phyloP scores from a whole-genome alignment of 1,140 invertebrate genomes.

The Portunus trituberculatus region DNA sequence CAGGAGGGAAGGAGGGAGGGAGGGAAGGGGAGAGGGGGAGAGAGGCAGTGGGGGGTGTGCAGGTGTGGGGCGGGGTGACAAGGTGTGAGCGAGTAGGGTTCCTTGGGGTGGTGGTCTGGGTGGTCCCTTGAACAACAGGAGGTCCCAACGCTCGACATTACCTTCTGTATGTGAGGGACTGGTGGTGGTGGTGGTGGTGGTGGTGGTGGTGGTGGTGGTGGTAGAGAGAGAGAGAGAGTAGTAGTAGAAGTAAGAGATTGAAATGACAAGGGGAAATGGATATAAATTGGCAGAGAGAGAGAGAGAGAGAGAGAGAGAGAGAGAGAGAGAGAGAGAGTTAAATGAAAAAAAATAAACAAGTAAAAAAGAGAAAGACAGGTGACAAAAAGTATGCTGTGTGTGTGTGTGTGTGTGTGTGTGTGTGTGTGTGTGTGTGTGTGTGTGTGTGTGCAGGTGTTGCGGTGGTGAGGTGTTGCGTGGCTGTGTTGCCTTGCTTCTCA shows the following conservation, averaged over 20 bases:
- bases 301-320: constrained; percentile 46
- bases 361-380: no score
- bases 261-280: no score
- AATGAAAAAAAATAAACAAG: no score
- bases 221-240: no score
- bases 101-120: background rate
- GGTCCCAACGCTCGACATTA: background rate
- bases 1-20: background rate
- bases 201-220: no score
- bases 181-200: background rate
- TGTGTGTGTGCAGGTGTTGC: no score
- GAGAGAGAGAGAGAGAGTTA: constrained; percentile 55
- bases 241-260: background rate
- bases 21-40: constrained; percentile 3
- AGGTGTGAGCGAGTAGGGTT: background rate
- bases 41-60: background rate
- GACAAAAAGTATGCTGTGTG: no score
- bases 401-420: no score
- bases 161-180: background rate
- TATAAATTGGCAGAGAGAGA: background rate
- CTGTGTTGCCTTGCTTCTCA: background rate
- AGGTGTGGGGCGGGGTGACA: background rate
- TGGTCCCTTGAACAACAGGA: background rate
- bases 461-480: no score
- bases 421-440: no score